Percentiles rank a stretch among this genome's conserved stretches.
phyloP scores from a whole-genome alignment of 2,888 invertebrate genomes.

The Lochmaea capreae region DNA sequence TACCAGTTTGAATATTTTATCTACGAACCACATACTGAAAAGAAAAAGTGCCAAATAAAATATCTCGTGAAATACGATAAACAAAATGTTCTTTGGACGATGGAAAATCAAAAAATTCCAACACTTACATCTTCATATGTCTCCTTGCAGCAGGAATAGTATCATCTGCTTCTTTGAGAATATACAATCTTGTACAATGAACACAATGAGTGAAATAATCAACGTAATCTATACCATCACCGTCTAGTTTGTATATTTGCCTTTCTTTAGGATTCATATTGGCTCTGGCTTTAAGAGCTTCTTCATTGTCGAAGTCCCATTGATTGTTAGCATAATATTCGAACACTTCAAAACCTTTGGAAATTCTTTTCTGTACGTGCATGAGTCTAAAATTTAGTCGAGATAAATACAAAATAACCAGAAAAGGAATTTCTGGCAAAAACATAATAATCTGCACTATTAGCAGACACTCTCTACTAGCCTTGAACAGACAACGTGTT shows the following conservation, averaged over 20 bases:
- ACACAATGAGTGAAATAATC: slow-evolving; percentile 88
- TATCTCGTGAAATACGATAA: too few relatives aligned
- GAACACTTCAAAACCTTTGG: slow-evolving; percentile 88
- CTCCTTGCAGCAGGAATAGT: slow-evolving; percentile 82
- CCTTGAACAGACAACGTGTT: too few relatives aligned
- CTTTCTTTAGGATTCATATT: slow-evolving; percentile 76
- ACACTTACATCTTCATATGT: slow-evolving; percentile 82
- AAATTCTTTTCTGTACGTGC: slow-evolving; percentile 84
- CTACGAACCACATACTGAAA: slow-evolving; percentile 57
- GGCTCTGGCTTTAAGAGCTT: slow-evolving; percentile 70
- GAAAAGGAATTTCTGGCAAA: too few relatives aligned
- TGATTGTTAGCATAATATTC: slow-evolving; percentile 93
- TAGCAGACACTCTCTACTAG: too few relatives aligned
- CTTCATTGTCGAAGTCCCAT: slow-evolving; percentile 87
- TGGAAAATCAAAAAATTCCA: neutral
- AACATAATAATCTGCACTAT: too few relatives aligned
- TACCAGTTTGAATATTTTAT: slow-evolving; percentile 49
- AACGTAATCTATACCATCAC: slow-evolving; percentile 78
- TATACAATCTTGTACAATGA: slow-evolving; percentile 80
- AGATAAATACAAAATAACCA: too few relatives aligned
- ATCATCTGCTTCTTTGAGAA: slow-evolving; percentile 85
- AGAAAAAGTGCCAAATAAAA: slow-evolving; percentile 39
- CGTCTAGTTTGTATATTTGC: slow-evolving; percentile 76
- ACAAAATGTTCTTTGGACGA: too few relatives aligned
- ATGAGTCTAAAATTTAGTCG: slow-evolving; percentile 72